Conservation (phyloP, 2,113 vertebrate genomes). For the Myxocyprinus asiaticus region DNA sequence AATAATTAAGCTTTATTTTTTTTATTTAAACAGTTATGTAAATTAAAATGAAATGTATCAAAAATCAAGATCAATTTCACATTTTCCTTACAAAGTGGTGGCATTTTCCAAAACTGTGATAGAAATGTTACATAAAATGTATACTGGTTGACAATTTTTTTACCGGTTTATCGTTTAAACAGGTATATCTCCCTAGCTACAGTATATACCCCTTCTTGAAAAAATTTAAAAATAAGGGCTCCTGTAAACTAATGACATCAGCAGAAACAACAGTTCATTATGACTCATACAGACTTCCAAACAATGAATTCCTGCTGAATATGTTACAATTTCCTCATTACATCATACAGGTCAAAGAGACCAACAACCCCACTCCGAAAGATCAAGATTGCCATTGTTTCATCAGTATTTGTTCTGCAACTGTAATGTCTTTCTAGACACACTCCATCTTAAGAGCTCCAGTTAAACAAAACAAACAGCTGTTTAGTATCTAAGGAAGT, state of each 20-base stretch:
- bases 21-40: too few relatives aligned
- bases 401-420: constrained; percentile 50
- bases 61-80: too few relatives aligned
- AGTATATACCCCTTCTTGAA: too few relatives aligned
- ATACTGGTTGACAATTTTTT: too few relatives aligned
- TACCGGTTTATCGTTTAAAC: background rate
- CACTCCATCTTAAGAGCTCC: constrained; percentile 54
- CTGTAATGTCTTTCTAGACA: background rate
- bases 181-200: background rate
- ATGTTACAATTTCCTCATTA: constrained; percentile 53
- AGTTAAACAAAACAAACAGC: constrained; percentile 67
- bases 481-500: constrained; percentile 69
- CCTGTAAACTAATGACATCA: constrained; percentile 64
- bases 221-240: constrained; percentile 31
- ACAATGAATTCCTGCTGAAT: constrained; percentile 22
- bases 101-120: too few relatives aligned
- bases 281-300: constrained; percentile 3
- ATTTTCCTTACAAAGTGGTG: too few relatives aligned
- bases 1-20: too few relatives aligned
- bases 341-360: constrained; percentile 54
- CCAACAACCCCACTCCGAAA: constrained; percentile 19
- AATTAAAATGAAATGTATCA: too few relatives aligned
- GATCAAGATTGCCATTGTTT: constrained; percentile 55
- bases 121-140: too few relatives aligned
- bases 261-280: constrained; percentile 12